phyloP scores from a whole-genome alignment of 1,140 invertebrate species.

The Calephelis virginiensis region DNA sequence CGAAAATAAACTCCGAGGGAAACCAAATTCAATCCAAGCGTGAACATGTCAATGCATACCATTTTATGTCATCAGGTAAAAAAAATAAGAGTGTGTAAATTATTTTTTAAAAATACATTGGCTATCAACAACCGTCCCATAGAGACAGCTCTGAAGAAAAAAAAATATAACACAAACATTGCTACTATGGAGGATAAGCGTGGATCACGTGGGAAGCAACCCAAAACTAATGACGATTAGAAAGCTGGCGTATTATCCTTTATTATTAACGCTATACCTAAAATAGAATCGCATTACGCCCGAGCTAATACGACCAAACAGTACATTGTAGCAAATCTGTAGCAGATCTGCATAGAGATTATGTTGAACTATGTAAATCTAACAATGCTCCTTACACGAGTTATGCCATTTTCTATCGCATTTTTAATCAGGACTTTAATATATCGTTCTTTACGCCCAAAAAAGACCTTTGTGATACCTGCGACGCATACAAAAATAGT shows the following conservation, averaged over 20 bases:
- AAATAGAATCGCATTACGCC: conserved; percentile 32
- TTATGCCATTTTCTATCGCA: conserved; percentile 25
- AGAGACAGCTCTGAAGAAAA: too few relatives aligned
- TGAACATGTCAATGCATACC: conserved; percentile 13
- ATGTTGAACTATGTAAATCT: conserved; percentile 21
- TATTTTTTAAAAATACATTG: conserved; percentile 27
- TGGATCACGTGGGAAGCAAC: conserved; percentile 21
- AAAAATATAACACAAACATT: conserved; percentile 5
- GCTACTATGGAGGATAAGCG: conserved; percentile 24
- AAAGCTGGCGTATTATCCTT: conserved; percentile 13
- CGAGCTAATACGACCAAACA: conserved; percentile 28
- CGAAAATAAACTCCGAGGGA: conserved; percentile 5
- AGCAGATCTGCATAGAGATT: conserved; percentile 27
- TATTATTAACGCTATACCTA: conserved; percentile 22
- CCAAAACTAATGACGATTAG: conserved; percentile 11
- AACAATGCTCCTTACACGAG: conserved; percentile 17
- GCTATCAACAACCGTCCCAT: background rate
- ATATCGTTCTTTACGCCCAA: conserved; percentile 25
- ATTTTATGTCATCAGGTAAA: conserved; percentile 2
- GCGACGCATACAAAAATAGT: conserved; percentile 18
- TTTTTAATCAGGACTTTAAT: conserved; percentile 25
- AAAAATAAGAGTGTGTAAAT: conserved; percentile 22
- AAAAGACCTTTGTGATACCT: conserved; percentile 25
- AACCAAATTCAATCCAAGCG: conserved; percentile 11
- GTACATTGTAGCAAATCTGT: conserved; percentile 30